These are phyloP conservation scores for Lysiphlebus fabarum DNA, from an alignment of 1,140 invertebrate genomes.

Conservation along the genomic window DNA sequence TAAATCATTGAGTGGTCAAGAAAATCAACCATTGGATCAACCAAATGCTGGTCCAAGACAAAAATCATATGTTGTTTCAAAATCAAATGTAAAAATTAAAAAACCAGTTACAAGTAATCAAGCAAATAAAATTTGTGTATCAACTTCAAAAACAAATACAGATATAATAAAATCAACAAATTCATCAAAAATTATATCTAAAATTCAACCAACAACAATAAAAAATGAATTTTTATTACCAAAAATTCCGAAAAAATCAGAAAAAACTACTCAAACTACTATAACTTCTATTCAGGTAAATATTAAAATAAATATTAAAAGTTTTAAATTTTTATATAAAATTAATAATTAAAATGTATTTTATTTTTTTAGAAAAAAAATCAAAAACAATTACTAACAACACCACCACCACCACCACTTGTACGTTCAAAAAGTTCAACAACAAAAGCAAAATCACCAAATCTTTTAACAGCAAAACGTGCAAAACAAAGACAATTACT, in stretches of 20 bases:
- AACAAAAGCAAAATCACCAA: slow-evolving; percentile 8
- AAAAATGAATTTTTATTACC: no score
- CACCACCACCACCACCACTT: neutral
- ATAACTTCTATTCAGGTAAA: no score
- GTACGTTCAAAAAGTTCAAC: neutral
- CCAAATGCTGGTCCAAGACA: neutral
- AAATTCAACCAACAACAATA: no score
- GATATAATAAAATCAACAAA: no score
- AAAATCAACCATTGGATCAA: no score
- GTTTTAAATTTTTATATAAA: neutral
- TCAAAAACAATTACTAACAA: slow-evolving; percentile 20
- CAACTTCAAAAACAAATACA: no score
- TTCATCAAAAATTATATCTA: no score
- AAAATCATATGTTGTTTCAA: neutral
- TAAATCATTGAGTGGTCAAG: neutral
- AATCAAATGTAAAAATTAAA: neutral
- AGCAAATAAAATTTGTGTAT: neutral
- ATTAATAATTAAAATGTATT: neutral
- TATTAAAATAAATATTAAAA: no score
- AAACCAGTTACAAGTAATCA: slow-evolving; percentile 1
- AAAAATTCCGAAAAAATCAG: no score
- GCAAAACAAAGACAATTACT: slow-evolving; percentile 26
- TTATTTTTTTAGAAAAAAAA: slow-evolving; percentile 15
- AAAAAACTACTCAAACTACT: no score
- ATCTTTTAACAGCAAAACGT: slow-evolving; percentile 20